phyloP scores from a whole-genome alignment of 30 jellyfish, hydroid and myxozoan genomes.

The Haliclystus octoradiatus region DNA sequence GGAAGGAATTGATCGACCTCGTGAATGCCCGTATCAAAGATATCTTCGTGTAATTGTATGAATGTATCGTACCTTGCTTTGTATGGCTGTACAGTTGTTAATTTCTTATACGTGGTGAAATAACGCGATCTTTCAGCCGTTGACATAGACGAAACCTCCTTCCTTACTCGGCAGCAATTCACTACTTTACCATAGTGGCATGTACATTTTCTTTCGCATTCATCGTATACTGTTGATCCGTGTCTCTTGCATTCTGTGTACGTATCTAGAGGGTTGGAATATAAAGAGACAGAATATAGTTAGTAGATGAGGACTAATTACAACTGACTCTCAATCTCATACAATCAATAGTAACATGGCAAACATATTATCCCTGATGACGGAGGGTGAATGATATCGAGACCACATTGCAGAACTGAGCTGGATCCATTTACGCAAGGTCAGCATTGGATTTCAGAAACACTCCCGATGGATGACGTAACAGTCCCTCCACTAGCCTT shows the following conservation, averaged over 20 bases:
- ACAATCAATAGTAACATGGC: no score
- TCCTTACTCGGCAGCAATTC: constrained; percentile 67
- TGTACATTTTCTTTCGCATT: constrained; percentile 66
- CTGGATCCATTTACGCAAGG: no score
- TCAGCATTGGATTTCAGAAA: no score
- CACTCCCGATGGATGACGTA: no score
- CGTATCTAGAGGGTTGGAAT: no score
- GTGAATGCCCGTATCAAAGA: constrained; percentile 83
- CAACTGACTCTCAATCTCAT: no score
- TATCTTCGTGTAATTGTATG: constrained; percentile 55
- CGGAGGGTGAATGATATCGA: no score
- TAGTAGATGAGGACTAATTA: no score
- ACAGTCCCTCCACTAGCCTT: no score
- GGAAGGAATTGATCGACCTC: constrained; percentile 45
- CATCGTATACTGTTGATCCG: constrained; percentile 40
- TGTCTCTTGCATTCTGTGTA: constrained; percentile 20
- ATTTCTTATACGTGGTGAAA: constrained; percentile 39
- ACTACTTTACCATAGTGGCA: constrained; percentile 39
- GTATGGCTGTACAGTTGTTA: constrained; percentile 53
- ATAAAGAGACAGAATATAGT: no score
- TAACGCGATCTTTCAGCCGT: constrained; percentile 43
- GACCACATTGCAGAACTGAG: no score
- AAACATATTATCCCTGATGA: no score
- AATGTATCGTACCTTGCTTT: constrained; percentile 52
- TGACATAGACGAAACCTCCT: constrained; percentile 82